Evolutionary conservation across 2,888 invertebrate genomes (phyloP).

Genomic region (Acanthoscelides obtectus): DNA sequence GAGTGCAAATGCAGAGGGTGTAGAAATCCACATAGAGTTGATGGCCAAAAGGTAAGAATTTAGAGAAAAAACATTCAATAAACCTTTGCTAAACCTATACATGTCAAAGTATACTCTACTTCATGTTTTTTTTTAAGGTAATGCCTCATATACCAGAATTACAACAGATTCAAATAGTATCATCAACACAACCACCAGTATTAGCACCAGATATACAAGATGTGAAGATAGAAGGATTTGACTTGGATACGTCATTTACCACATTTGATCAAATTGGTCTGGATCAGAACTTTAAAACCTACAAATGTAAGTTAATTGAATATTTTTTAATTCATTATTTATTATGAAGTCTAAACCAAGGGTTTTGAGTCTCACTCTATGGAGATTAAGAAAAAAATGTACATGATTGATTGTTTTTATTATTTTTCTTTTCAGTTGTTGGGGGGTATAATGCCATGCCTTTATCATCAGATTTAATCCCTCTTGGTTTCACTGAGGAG

Average conservation of each 20-base stretch:
- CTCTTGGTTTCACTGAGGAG: constrained; percentile 32
- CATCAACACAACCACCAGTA: constrained; percentile 19
- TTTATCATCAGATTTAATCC: constrained; percentile 29
- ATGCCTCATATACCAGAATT: constrained; percentile 36
- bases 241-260: constrained; percentile 31
- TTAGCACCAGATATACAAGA: constrained; percentile 30
- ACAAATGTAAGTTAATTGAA: constrained; percentile 28
- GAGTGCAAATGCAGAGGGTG: constrained; percentile 92
- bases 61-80: background rate
- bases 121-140: constrained; percentile 31
- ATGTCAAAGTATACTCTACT: constrained; percentile 9
- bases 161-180: constrained; percentile 34
- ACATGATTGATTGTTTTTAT: too few species aligned
- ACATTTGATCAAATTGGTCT: constrained; percentile 24
- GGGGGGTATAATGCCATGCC: constrained; percentile 28
- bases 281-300: constrained; percentile 29
- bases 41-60: constrained; percentile 66
- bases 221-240: constrained; percentile 33
- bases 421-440: constrained; percentile 24
- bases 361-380: too few species aligned
- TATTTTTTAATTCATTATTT: background rate
- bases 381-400: too few species aligned
- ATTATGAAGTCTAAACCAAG: too few species aligned
- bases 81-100: constrained; percentile 6
- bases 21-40: constrained; percentile 82